These are phyloP conservation scores for Carterocephalus palaemon DNA, from an alignment of 2,888 invertebrate species.

Conservation along the genomic window DNA sequence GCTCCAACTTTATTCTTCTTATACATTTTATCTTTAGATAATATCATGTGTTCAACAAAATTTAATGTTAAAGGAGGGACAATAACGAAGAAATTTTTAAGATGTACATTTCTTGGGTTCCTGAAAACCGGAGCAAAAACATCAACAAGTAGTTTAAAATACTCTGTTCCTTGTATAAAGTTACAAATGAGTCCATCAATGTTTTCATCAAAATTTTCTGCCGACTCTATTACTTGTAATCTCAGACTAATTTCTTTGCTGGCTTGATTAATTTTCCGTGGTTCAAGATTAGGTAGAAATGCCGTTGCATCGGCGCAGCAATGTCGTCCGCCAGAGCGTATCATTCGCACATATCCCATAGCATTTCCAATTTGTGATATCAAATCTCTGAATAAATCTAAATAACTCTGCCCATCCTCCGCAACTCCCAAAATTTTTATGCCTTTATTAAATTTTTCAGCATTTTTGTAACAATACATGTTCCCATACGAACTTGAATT, in stretches of 20 bases:
- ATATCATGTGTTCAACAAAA: conserved; percentile 95
- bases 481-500: conserved; percentile 81
- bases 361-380: conserved; percentile 98
- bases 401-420: conserved; percentile 89
- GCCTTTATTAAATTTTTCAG: conserved; percentile 95
- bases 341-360: conserved; percentile 96
- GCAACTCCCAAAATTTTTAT: conserved; percentile 92
- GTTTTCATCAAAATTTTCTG: conserved; percentile 86
- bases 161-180: conserved; percentile 93
- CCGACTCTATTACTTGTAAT: conserved; percentile 80
- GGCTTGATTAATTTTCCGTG: conserved; percentile 80
- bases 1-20: conserved; percentile 93
- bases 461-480: conserved; percentile 91
- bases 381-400: conserved; percentile 94
- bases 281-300: conserved; percentile 89
- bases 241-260: conserved; percentile 80
- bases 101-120: conserved; percentile 90
- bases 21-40: conserved; percentile 93
- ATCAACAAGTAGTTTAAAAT: conserved; percentile 92
- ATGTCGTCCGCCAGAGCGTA: conserved; percentile 95
- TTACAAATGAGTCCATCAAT: conserved; percentile 88
- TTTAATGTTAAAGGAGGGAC: conserved; percentile 96
- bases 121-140: conserved; percentile 94
- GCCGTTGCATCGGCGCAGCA: conserved; percentile 94
- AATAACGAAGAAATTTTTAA: conserved; percentile 95